A percentile compares a stretch with the other conserved stretches of the same genome.
phyloP scores from a whole-genome alignment of 2,888 invertebrate species.

The Patella caerulea region DNA sequence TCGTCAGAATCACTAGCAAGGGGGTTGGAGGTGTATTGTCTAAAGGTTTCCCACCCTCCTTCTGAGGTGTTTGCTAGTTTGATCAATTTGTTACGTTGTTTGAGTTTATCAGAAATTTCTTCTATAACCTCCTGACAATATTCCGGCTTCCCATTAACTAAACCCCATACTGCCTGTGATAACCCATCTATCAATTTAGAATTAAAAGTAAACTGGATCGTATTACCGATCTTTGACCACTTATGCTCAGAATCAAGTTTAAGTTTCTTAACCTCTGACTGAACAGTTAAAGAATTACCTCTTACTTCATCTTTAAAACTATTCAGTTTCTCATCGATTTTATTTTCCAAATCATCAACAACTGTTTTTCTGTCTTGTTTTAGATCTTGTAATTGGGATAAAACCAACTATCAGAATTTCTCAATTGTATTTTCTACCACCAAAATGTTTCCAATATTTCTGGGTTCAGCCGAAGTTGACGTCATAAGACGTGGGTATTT shows the following conservation, averaged over 20 bases:
- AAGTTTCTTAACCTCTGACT: slow-evolving; percentile 24
- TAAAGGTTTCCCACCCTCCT: slow-evolving; percentile 35
- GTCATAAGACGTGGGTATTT: too few relatives aligned
- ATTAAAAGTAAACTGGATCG: slow-evolving; percentile 31
- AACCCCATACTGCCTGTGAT: slow-evolving; percentile 24
- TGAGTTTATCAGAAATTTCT: slow-evolving; percentile 22
- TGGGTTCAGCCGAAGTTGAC: too few relatives aligned
- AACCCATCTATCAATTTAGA: slow-evolving; percentile 19
- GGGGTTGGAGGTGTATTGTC: slow-evolving; percentile 31
- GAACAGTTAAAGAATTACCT: slow-evolving; percentile 14
- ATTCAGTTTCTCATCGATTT: slow-evolving; percentile 12
- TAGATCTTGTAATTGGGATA: background rate
- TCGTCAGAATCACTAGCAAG: slow-evolving; percentile 37
- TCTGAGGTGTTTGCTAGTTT: slow-evolving; percentile 33
- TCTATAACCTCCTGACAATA: slow-evolving; percentile 21
- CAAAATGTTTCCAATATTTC: too few relatives aligned
- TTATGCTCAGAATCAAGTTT: slow-evolving; percentile 26
- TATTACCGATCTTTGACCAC: slow-evolving; percentile 30
- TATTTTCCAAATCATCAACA: background rate
- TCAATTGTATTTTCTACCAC: too few relatives aligned
- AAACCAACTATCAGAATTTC: background rate
- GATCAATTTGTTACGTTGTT: slow-evolving; percentile 33
- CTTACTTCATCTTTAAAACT: slow-evolving; percentile 24
- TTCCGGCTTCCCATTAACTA: slow-evolving; percentile 26
- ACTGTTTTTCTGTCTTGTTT: background rate